phyloP scores from a whole-genome alignment of 2,797 vertebrate species.

The Salarias fasciatus region DNA sequence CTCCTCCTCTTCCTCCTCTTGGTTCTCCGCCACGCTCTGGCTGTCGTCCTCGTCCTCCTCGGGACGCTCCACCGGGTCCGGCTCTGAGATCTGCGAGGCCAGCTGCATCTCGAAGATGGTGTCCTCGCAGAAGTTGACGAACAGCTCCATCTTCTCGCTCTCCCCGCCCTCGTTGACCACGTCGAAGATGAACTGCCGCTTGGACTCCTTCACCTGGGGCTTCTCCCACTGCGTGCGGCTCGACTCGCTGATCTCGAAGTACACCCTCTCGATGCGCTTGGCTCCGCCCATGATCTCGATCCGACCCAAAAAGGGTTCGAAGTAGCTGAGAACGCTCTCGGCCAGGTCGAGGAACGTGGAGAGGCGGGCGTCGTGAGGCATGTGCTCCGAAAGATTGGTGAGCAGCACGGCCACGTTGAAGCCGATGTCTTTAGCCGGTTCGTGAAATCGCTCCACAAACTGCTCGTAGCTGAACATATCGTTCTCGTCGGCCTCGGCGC shows the following conservation, averaged over 20 bases:
- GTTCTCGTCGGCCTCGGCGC: slow-evolving; percentile 95
- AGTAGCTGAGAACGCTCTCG: slow-evolving; percentile 97
- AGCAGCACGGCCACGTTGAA: slow-evolving; percentile 96
- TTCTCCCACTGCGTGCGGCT: slow-evolving; percentile 99
- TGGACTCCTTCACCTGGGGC: slow-evolving; percentile 99
- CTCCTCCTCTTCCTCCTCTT: slow-evolving; percentile 85
- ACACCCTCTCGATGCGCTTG: slow-evolving; percentile 97
- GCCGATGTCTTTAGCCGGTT: slow-evolving; percentile 98
- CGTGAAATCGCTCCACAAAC: slow-evolving; percentile 96
- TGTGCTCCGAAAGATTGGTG: slow-evolving; percentile 97
- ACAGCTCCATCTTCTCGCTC: slow-evolving; percentile 99
- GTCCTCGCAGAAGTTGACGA: slow-evolving; percentile 99
- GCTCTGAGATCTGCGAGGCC: slow-evolving; percentile 96
- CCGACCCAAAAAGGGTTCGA: slow-evolving; percentile 94
- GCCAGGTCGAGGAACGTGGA: slow-evolving; percentile 92
- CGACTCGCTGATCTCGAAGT: slow-evolving; percentile 98
- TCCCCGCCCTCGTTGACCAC: slow-evolving; percentile 98
- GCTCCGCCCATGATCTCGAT: slow-evolving; percentile 99
- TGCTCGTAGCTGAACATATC: slow-evolving; percentile 97
- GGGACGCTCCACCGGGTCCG: slow-evolving; percentile 87
- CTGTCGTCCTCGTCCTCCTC: slow-evolving; percentile 88
- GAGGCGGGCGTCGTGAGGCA: slow-evolving; percentile 95
- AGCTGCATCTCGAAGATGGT: slow-evolving; percentile 99
- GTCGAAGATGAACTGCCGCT: slow-evolving; percentile 98
- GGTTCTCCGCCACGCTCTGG: slow-evolving; percentile 79